phyloP scores from a whole-genome alignment of 2,113 vertebrate genomes.

The Vimba vimba region DNA sequence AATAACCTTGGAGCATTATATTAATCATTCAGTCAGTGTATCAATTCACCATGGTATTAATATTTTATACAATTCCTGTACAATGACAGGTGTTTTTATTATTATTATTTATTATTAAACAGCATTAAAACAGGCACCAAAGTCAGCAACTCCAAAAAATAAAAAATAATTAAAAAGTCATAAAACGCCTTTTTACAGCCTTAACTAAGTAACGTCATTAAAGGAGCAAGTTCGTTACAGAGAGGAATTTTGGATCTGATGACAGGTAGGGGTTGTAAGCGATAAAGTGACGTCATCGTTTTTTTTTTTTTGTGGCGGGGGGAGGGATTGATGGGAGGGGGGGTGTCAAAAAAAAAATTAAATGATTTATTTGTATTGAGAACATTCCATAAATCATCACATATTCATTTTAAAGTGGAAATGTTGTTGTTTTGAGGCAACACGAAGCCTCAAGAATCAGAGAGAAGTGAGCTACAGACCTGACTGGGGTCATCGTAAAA shows the following conservation, averaged over 20 bases:
- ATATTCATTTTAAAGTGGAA: neutral
- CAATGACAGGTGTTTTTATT: too few species aligned
- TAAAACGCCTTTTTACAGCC: too few species aligned
- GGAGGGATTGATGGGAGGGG: too few species aligned
- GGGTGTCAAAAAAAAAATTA: too few species aligned
- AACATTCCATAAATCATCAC: neutral
- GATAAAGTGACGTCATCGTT: neutral
- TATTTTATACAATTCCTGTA: neutral
- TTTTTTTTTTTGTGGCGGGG: too few species aligned
- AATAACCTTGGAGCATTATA: neutral
- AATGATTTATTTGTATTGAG: neutral
- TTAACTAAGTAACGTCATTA: too few species aligned
- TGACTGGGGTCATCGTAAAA: constrained; percentile 92
- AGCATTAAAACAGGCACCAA: too few species aligned
- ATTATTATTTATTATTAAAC: too few species aligned
- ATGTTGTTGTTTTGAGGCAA: neutral
- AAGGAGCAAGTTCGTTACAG: too few species aligned
- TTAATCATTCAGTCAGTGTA: neutral
- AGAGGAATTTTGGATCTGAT: neutral
- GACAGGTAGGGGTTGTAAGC: neutral
- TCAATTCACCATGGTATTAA: neutral
- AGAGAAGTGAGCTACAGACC: constrained; percentile 76
- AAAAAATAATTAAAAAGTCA: too few species aligned
- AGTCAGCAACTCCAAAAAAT: too few species aligned
- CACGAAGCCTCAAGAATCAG: neutral